These are phyloP conservation scores for Rhopilema esculentum DNA, from an alignment of 30 jellyfish, hydroid and myxozoan species.

Conservation along the genomic window DNA sequence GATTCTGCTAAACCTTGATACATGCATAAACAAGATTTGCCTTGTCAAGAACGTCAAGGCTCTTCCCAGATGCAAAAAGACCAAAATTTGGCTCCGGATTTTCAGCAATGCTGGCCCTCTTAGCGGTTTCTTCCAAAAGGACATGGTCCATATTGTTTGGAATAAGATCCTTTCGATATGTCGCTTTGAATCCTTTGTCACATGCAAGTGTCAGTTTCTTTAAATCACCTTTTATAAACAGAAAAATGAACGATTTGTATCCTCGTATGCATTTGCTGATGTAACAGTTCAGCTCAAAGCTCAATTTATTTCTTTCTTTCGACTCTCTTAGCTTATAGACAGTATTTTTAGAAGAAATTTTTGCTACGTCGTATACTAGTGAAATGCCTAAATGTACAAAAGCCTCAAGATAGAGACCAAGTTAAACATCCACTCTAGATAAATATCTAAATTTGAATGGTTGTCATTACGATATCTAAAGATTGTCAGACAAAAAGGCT, in stretches of 20 bases:
- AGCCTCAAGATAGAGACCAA: too few relatives aligned
- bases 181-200: conserved; percentile 65
- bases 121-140: conserved; percentile 37
- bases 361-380: too few relatives aligned
- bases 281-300: too few relatives aligned
- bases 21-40: conserved; percentile 71
- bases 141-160: conserved; percentile 53
- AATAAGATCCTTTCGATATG: conserved; percentile 70
- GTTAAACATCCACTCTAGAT: too few relatives aligned
- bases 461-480: too few relatives aligned
- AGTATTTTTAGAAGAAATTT: too few relatives aligned
- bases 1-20: conserved; percentile 41
- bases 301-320: too few relatives aligned
- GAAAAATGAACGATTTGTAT: neutral
- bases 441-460: too few relatives aligned
- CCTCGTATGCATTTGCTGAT: too few relatives aligned
- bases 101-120: conserved; percentile 54
- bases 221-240: neutral
- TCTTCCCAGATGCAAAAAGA: conserved; percentile 58
- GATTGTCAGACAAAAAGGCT: too few relatives aligned
- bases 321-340: too few relatives aligned
- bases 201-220: conserved; percentile 39
- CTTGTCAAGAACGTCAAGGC: conserved; percentile 48
- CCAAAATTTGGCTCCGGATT: conserved; percentile 75
- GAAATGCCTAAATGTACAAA: too few relatives aligned